Conservation (phyloP, 53 echinoderm and acorn worm genomes). For the Stichopus horrens region DNA sequence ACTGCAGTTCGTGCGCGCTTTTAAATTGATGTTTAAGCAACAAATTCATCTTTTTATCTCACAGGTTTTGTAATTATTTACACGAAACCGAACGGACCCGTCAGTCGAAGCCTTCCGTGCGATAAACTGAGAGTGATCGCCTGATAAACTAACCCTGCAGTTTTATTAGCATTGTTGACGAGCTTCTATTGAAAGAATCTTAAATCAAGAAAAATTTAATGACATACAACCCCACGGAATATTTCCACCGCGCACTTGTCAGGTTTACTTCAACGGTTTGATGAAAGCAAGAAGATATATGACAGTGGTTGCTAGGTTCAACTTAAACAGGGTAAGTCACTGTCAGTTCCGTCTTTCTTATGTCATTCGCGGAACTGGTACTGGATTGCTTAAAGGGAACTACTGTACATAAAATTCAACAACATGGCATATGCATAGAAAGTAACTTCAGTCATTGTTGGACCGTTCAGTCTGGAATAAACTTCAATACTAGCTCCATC, state of each 20-base stretch:
- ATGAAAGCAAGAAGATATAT: conserved; percentile 17
- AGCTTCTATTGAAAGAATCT: conserved; percentile 27
- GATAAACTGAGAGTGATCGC: conserved; percentile 10
- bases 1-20: too few species aligned
- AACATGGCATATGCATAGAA: too few species aligned
- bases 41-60: too few species aligned
- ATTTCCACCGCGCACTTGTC: conserved; percentile 17
- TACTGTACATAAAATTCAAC: too few species aligned
- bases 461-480: too few species aligned
- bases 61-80: neutral
- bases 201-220: conserved; percentile 38
- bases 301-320: conserved; percentile 9
- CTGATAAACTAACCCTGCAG: neutral
- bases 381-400: too few species aligned
- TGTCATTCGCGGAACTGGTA: neutral
- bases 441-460: too few species aligned
- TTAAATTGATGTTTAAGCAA: too few species aligned
- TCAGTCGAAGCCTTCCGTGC: neutral
- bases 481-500: too few species aligned
- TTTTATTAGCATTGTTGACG: conserved; percentile 28
- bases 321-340: neutral
- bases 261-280: conserved; percentile 30
- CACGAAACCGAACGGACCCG: conserved; percentile 11
- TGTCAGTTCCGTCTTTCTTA: too few species aligned
- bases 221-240: conserved; percentile 8